Conservation (phyloP, 1,140 invertebrate genomes). For the Heliconius eleuchia region DNA sequence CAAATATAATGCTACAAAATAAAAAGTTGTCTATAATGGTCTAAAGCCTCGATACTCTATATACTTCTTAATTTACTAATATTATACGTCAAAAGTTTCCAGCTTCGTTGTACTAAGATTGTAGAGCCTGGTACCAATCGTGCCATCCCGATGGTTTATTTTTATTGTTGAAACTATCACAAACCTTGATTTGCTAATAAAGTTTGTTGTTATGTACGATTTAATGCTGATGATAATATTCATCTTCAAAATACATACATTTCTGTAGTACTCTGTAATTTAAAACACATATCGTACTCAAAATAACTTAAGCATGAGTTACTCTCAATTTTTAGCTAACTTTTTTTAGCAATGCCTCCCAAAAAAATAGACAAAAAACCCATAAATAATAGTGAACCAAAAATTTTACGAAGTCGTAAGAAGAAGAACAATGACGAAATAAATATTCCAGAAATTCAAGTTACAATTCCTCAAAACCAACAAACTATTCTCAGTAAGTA, state of each 20-base stretch:
- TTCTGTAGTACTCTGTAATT: not conserved
- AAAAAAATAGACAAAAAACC: constrained; percentile 14
- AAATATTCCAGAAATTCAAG: not conserved
- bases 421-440: not conserved
- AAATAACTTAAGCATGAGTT: constrained; percentile 3
- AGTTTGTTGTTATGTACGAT: not conserved
- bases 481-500: not conserved
- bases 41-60: no score
- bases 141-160: not conserved
- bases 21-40: no score
- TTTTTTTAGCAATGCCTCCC: constrained; percentile 1
- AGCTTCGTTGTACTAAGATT: no score
- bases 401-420: not conserved
- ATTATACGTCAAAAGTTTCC: no score
- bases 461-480: not conserved
- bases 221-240: not conserved
- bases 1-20: no score
- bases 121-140: not conserved
- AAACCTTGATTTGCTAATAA: not conserved
- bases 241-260: not conserved
- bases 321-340: not conserved
- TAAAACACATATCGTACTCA: not conserved
- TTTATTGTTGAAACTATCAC: not conserved
- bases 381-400: constrained; percentile 8
- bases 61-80: no score